Base-by-base conservation (phyloP, 2,113 vertebrate genomes). In the Dromaius novaehollandiae region DNA sequence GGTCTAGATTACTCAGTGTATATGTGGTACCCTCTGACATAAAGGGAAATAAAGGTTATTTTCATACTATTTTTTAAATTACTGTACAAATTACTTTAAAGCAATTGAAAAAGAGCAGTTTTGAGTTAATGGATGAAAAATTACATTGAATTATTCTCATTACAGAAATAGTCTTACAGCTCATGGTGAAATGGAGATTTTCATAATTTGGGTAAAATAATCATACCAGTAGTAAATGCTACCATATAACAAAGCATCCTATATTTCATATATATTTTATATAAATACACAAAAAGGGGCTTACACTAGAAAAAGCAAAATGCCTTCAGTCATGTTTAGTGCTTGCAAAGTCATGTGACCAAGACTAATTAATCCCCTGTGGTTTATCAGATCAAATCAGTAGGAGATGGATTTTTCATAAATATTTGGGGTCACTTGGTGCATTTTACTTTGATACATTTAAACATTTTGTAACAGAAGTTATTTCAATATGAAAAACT, bases 301-400 rank as follows among this genome's bases (percentile, higher is more conserved):
- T 93, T 60, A 81, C 15, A 71, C 15, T 71, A 88, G 55, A 88
- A 87, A 93, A 91, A 86, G 55, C 16, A 85, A 96, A 96, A 60
- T 3, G 68, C 84, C 55, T 89, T 93, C 71, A 94, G 84, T 63
- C 71, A 91, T 86, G 22, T 86, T 94, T 91, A 96, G 82, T 66
- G 60, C 82, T 89, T 94, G 75, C 81, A 94, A 95, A 93, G 78
- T 93, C 91, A 80, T n/a, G 34, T 91, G 87, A 86, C 58, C 66
- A 89, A 69, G 61, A 76, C 53, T 97, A 97, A 95, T 95, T 96
- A 91, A 91, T 88, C 89, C 92, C 91, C 89, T 84, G 91, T 81
- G 94, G 71, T 66, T 96, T 86, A 88, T 95, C 87, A 93, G 58
- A 75, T 90, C 86, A 88, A 71, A 93, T 88, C 80, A 75, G 76